Base-by-base conservation (phyloP, 2,113 vertebrate species). In the Apodemus sylvaticus region DNA sequence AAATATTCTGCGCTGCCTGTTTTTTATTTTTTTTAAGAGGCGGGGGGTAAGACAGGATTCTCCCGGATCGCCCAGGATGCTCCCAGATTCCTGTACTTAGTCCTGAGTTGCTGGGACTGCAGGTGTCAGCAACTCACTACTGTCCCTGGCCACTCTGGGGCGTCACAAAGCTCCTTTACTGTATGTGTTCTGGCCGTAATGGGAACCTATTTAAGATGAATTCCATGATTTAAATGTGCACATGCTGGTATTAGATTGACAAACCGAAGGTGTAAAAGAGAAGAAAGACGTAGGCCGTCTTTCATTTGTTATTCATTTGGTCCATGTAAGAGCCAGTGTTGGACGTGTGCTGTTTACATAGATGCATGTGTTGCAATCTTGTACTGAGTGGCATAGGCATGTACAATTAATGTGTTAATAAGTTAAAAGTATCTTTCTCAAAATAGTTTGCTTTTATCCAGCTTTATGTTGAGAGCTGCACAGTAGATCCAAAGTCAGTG, bases 251-350 rank as follows among this genome's bases (percentile, higher is more conserved):
- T 96, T 94, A 96, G 5, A 96, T 39, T 98, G 94, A 89, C 87
- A 97, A 97, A 94, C 70, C 95, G 20, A 89, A 86, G 58, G 36
- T 42, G 20, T 98, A 90, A 78, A 97, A 97, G 96, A n/a, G 71
- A 88, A 96, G 96, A 97, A 98, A 96, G 81, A 96, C 97, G 34
- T 95, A 98, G 97, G 92, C 70, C 24, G 20, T 96, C 96, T 97
- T 97, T 97, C 96, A 90, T 97, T 97, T 86, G 83, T 97, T 97
- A 97, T 96, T 89, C 78, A 87, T 77, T 96, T 93, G 71, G 77
- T 92, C 71, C 45, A 82, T 97, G 78, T 94, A 96, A 42, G 88
- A 96, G 96, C 31, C 29, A 89, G 45, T 42, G 31, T 16, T 64
- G 55, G 31, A 26, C 64, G 29, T 89, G 70, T 68, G 66, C 66